A percentile compares a stretch with the other conserved stretches of the same genome.
These are phyloP conservation scores for Hypercompe scribonia DNA, from an alignment of 2,888 invertebrate genomes.

Conservation along the genomic window DNA sequence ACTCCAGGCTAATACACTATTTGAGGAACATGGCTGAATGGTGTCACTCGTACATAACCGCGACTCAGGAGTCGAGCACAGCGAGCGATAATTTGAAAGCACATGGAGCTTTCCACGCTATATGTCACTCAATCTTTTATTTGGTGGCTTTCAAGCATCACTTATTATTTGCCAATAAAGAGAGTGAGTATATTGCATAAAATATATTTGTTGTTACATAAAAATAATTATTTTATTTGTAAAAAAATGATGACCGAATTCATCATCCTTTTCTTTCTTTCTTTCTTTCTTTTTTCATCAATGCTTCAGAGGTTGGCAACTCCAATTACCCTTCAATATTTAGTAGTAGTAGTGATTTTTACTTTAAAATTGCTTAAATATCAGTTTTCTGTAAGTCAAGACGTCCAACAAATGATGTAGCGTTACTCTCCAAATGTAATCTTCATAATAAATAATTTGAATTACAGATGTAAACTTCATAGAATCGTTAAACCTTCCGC, in stretches of 20 bases:
- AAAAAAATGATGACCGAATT: too few relatives aligned
- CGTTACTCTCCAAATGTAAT: background rate
- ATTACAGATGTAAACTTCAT: conserved; percentile 92
- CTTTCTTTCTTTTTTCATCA: too few relatives aligned
- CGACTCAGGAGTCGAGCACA: conserved; percentile 85
- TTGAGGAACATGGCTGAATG: conserved; percentile 92
- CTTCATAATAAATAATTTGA: background rate
- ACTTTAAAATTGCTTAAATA: too few relatives aligned
- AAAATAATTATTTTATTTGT: background rate
- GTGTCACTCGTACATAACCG: conserved; percentile 93
- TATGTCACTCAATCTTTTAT: conserved; percentile 97
- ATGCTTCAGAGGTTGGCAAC: too few relatives aligned
- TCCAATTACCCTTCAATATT: too few relatives aligned
- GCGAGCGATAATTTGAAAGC: conserved; percentile 82
- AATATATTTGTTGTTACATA: background rate
- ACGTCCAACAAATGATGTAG: too few relatives aligned
- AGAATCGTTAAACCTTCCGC: conserved; percentile 93
- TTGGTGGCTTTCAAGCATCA: conserved; percentile 95
- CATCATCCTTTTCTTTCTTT: too few relatives aligned
- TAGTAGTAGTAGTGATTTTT: too few relatives aligned
- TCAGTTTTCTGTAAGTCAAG: too few relatives aligned
- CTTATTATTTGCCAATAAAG: conserved; percentile 91
- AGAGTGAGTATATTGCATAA: conserved; percentile 87
- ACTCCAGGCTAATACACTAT: conserved; percentile 72
- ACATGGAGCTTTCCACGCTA: conserved; percentile 96